Percentiles rank a stretch among this genome's conserved stretches.
phyloP scores from a whole-genome alignment of 2,797 vertebrate genomes.

The Pelochelys cantorii region DNA sequence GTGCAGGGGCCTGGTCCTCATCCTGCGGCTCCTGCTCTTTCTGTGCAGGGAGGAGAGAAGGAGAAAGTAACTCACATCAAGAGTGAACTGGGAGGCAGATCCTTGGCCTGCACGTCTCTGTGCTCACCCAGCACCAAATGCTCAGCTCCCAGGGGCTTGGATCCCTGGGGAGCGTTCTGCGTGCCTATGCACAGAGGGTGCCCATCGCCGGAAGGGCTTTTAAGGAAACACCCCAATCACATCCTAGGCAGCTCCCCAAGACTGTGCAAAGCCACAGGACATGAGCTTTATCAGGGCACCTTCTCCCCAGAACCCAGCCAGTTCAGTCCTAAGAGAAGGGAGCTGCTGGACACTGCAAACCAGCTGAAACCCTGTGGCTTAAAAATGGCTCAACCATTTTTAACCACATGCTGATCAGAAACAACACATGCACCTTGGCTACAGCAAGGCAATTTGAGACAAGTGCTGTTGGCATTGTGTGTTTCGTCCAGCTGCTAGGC shows the following conservation, averaged over 20 bases:
- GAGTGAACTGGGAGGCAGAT: not conserved
- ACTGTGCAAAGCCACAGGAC: not conserved
- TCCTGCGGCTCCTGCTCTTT: slow-evolving; percentile 55
- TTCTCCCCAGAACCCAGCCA: too few species aligned
- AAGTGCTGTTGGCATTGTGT: not conserved
- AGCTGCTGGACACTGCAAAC: not conserved
- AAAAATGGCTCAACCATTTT: not conserved
- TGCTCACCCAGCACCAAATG: not conserved
- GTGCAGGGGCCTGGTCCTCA: slow-evolving; percentile 82
- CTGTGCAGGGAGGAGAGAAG: not conserved
- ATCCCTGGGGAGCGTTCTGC: not conserved
- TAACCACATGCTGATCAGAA: not conserved
- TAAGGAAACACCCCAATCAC: not conserved
- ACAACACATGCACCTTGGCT: not conserved
- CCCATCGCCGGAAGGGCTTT: not conserved
- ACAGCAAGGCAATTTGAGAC: not conserved
- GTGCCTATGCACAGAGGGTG: not conserved
- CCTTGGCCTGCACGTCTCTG: not conserved
- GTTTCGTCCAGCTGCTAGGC: not conserved
- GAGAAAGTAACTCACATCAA: not conserved
- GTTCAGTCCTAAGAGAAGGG: not conserved
- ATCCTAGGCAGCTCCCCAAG: not conserved
- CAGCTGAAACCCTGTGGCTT: not conserved
- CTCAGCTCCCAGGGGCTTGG: not conserved
- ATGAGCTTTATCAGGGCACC: not conserved